Evolutionary conservation across 2,113 vertebrate species (phyloP).

Genomic region (Nannobrachium achirus): DNA sequence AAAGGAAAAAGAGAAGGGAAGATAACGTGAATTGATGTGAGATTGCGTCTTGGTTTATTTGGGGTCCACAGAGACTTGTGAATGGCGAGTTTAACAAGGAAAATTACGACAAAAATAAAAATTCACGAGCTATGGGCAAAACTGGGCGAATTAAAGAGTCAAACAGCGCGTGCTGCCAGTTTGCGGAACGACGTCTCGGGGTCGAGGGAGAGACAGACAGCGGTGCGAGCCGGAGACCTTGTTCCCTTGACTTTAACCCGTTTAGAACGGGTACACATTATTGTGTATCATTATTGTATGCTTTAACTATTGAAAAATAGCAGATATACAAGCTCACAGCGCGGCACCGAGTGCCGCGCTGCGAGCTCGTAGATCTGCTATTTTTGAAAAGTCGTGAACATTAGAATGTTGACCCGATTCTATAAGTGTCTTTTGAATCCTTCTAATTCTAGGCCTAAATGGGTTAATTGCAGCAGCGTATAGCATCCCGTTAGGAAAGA

Average conservation of each 20-base stretch:
- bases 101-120: slow-evolving; percentile 14
- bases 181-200: slow-evolving; percentile 9
- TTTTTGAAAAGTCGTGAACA: too few relatives aligned
- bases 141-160: slow-evolving; percentile 29
- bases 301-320: too few relatives aligned
- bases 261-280: too few relatives aligned
- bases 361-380: too few relatives aligned
- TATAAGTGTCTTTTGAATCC: too few relatives aligned
- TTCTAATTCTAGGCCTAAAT: too few relatives aligned
- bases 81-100: slow-evolving; percentile 20
- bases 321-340: too few relatives aligned
- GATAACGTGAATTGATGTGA: slow-evolving; percentile 37
- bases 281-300: too few relatives aligned
- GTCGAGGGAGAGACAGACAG: slow-evolving; percentile 18
- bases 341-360: too few relatives aligned
- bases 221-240: neutral
- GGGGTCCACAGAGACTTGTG: slow-evolving; percentile 27
- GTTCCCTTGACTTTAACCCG: slow-evolving; percentile 19
- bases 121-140: slow-evolving; percentile 5
- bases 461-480: slow-evolving; percentile 10
- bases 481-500: slow-evolving; percentile 39
- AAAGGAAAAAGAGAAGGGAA: slow-evolving; percentile 30
- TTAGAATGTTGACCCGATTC: too few relatives aligned
- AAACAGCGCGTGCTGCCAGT: slow-evolving; percentile 15
- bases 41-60: slow-evolving; percentile 48